Evolutionary conservation across 2,888 invertebrate species (phyloP), one percentile per base, ranked within the genome.

Genomic region (Sminthurides aquaticus): DNA sequence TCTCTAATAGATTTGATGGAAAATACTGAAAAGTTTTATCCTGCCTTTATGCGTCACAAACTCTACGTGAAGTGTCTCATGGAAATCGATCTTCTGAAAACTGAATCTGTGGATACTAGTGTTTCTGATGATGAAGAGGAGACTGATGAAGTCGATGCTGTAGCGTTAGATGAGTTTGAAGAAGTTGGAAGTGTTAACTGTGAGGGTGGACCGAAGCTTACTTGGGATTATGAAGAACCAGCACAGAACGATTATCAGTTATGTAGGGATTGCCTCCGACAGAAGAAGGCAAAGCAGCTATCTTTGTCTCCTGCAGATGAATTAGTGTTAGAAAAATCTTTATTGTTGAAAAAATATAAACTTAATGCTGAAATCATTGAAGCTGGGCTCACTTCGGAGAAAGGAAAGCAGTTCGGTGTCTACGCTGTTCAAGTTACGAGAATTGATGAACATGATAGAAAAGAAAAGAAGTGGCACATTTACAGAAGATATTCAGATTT

Each of bases 401-500:
- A 87, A 71, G 90, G 91, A 0, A 88, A 89, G 76, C 86, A 90
- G 0, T 93, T 90, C 77, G 92, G 92, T 0, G 89, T 93, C 64
- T 94, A 94, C 78, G 90, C 91, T 0, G 87, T 93, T 60, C 85
- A 89, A 18, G 91, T 93, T 0, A 86, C 84, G 1, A 84, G 88
- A 71, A 81, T 82, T 24, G 85, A 84, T 67, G 76, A 83, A 3
- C 24, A 68, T 62, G 57, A 58, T 22, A 58, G 49, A 18, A 84
- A 83, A 71, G 82, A 85, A 73, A 89, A 90, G 75, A 85, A 88
- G 68, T 95, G 94, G 92, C 92, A 93, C 76, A 90, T 95, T 66
- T 91, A 93, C 75, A 82, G 96, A 74, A 80, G 96, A 75, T 97
- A 95, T 78, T 94, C 93, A 24, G 95, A 96, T 79, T 97, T 97